phyloP scores from a whole-genome alignment of 2,888 invertebrate species.

The Melanotus villosus region DNA sequence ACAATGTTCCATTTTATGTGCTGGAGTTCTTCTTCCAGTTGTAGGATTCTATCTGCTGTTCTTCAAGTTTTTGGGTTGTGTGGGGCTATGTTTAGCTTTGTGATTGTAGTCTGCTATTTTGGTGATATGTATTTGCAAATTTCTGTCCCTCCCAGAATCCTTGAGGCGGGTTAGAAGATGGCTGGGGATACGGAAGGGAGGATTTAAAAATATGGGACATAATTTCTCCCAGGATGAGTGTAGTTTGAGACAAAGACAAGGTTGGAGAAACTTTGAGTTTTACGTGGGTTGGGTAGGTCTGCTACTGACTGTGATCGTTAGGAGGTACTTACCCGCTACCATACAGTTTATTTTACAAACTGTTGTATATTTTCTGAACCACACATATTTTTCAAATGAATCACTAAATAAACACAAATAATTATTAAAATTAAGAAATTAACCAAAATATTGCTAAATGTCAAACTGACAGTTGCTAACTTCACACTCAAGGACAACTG shows the following conservation, averaged over 20 bases:
- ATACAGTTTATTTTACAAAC: no score
- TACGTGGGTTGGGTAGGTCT: conserved; percentile 3
- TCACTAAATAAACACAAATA: no score
- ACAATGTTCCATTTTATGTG: conserved; percentile 3
- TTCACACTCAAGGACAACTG: no score
- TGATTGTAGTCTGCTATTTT: background rate
- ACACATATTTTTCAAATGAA: no score
- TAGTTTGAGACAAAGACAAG: no score
- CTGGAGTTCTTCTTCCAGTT: background rate
- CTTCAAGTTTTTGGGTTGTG: background rate
- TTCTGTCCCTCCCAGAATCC: background rate
- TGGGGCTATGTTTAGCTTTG: background rate
- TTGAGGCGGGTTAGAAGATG: background rate
- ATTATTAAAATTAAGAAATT: no score
- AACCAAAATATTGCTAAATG: no score
- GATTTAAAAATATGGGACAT: conserved; percentile 1
- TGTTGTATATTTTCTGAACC: no score
- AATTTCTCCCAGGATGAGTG: background rate
- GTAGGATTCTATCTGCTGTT: background rate
- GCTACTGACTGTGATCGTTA: background rate
- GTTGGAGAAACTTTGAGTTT: conserved; percentile 4
- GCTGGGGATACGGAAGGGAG: background rate
- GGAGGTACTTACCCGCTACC: conserved; percentile 1
- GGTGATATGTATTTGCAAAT: background rate
- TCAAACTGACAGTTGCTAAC: no score